Evolutionary conservation across 2,888 invertebrate genomes (phyloP).

Genomic region (Aquatica leii): DNA sequence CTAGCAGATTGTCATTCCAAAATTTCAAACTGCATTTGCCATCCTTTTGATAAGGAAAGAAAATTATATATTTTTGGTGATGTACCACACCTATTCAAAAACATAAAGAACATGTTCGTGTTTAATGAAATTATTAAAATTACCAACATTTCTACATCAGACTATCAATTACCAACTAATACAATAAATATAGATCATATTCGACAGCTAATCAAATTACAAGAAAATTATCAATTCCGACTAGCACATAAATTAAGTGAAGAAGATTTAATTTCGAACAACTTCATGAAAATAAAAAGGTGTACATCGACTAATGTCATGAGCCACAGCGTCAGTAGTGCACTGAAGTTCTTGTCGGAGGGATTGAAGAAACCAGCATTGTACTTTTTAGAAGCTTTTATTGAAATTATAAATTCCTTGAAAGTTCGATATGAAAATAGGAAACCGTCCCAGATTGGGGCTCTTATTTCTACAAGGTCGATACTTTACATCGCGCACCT

Average conservation of each 20-base stretch:
- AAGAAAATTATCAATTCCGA: no score
- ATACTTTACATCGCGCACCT: neutral
- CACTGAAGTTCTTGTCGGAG: no score
- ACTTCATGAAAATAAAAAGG: neutral
- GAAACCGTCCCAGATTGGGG: no score
- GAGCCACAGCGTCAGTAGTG: no score
- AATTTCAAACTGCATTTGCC: neutral
- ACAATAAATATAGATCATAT: no score
- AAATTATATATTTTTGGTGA: neutral
- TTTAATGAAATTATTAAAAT: neutral
- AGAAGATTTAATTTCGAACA: neutral
- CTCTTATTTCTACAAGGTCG: neutral
- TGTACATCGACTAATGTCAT: no score
- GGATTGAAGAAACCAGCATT: neutral
- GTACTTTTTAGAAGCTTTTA: neutral
- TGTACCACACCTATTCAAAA: neutral
- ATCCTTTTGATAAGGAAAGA: neutral
- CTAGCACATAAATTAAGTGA: neutral
- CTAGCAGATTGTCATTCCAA: neutral
- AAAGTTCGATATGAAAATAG: no score
- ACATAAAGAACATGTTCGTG: neutral
- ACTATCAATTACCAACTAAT: no score
- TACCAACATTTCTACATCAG: neutral
- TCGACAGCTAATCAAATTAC: no score
- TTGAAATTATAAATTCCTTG: neutral